Evolutionary conservation across 1,140 invertebrate species (phyloP), one percentile per base, ranked within the genome.

Genomic region (Megathymus violae): DNA sequence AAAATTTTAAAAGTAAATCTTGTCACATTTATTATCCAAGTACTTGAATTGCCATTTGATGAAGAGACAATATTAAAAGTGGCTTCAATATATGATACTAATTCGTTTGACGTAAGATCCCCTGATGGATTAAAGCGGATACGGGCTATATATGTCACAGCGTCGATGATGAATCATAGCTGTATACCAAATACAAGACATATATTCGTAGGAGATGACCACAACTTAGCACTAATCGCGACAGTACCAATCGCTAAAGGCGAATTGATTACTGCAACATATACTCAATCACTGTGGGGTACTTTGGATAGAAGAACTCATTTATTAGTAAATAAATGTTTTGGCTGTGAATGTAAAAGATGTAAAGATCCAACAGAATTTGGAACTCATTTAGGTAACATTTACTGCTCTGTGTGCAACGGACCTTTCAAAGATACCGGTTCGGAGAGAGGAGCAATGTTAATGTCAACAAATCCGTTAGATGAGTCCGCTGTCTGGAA

Each of bases 71-170:
- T 95, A 22, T 81, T 95, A 9, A 93, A 93, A 71, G 89, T 94
- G 3, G 94, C 94, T 27, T 94, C 93, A 1, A 94, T 95, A 58
- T 91, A 95, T 58, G 94, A 95, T 65, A 94, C 94, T 1, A 95
- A 96, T 69, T 86, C 94, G 10, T 95, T 93, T 66, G 94, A 94
- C 68, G 84, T 94, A 0, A 82, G 92, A 46, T 91, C 91, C 27
- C 74, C 78, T 9, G 73, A 89, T 52, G 83, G 87, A 6, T 62
- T 80, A 1, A 88, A 84, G 11, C 92, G 91, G 59, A 79, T 93
- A 16, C 83, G 93, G 27, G 94, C 92, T n/a, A 79, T 95, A 17
- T 95, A 93, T 72, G 87, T 93, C 0, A 92, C 86, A 9, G 92
- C 92, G 0, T 92, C 93, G 15, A 93, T 95, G 89, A 89, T 94